Percentiles rank a stretch among this genome's conserved stretches.
phyloP scores from a whole-genome alignment of 2,797 vertebrate species.

The Acipenser ruthenus region DNA sequence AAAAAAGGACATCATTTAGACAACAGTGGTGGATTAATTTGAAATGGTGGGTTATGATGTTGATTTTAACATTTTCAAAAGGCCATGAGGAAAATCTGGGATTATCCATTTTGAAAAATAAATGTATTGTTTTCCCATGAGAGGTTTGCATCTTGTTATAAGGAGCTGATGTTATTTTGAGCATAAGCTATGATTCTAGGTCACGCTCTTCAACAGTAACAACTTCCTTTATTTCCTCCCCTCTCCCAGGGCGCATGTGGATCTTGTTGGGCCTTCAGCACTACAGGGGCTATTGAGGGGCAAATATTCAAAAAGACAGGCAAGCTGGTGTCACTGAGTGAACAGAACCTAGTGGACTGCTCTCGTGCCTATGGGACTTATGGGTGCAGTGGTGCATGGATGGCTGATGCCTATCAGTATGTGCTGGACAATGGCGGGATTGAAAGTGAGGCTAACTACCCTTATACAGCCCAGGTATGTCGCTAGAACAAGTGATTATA shows the following conservation, averaged over 20 bases:
- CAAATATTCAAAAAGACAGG: conserved; percentile 61
- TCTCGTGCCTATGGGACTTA: conserved; percentile 58
- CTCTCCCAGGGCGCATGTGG: conserved; percentile 59
- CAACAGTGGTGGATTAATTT: no score
- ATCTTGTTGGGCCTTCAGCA: conserved; percentile 73
- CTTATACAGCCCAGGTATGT: conserved; percentile 75
- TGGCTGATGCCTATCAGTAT: conserved; percentile 66
- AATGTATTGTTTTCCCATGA: no score
- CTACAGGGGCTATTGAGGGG: conserved; percentile 64
- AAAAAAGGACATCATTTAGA: no score
- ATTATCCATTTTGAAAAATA: no score
- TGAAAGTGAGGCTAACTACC: conserved; percentile 77
- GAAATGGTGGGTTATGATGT: no score
- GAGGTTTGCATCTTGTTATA: no score
- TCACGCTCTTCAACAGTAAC: neutral
- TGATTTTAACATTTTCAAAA: no score
- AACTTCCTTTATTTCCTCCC: neutral
- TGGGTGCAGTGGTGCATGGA: conserved; percentile 66
- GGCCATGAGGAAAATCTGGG: no score
- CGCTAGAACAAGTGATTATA: no score
- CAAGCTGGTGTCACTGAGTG: conserved; percentile 57
- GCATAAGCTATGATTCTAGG: neutral
- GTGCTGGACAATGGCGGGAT: conserved; percentile 57
- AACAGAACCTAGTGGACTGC: conserved; percentile 69
- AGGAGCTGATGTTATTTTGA: no score